Evolutionary conservation across 2,113 vertebrate species (phyloP).

Genomic region (Cheilinus undulatus): DNA sequence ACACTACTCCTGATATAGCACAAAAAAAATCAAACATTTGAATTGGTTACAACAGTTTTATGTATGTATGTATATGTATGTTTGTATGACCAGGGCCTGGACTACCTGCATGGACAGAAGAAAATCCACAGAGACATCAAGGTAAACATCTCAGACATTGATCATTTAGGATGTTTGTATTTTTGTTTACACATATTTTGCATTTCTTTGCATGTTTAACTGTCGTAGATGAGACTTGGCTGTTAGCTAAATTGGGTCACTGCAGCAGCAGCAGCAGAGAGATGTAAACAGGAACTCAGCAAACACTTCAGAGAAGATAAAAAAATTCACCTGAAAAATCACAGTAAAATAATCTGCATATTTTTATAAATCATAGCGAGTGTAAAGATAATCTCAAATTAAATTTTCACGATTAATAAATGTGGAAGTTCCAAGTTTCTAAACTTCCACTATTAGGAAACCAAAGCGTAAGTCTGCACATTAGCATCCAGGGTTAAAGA

Average conservation of each 20-base stretch:
- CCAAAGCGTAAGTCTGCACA: not conserved
- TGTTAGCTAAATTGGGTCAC: constrained; percentile 13
- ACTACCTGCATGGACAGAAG: constrained; percentile 91
- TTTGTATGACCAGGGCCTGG: constrained; percentile 85
- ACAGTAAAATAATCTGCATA: not conserved
- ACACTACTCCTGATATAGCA: not conserved
- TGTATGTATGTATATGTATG: constrained; percentile 14
- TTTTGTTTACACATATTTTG: not conserved
- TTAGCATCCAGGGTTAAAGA: not conserved
- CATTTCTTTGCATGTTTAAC: not conserved
- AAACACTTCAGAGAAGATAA: not conserved
- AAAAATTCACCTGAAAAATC: too few species aligned
- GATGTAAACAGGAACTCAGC: not conserved
- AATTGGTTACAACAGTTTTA: not conserved
- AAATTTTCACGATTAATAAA: too few species aligned
- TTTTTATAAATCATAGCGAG: too few species aligned
- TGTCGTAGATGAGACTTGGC: not conserved
- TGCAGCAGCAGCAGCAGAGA: not conserved
- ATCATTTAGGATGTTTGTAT: not conserved
- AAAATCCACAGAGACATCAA: constrained; percentile 96
- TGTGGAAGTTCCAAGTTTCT: too few species aligned
- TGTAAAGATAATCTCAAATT: too few species aligned
- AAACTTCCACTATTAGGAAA: too few species aligned
- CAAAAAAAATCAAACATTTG: not conserved
- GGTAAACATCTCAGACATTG: constrained; percentile 73